Conservation (phyloP, 2,113 vertebrate species). For the Cisticola juncidis region DNA sequence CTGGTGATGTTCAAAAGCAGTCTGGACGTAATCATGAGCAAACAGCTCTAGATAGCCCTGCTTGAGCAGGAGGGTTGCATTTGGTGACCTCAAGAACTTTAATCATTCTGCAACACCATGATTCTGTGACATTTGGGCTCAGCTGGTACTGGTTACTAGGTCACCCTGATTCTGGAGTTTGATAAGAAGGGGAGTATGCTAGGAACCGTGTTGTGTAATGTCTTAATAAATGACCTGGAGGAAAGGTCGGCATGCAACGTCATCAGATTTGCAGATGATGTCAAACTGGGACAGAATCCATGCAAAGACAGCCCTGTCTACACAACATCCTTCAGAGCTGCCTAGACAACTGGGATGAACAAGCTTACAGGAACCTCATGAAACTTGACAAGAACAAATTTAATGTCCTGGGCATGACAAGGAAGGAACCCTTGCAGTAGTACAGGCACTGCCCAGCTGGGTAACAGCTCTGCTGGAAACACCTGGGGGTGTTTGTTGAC, state of each 20-base stretch:
- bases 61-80: not conserved
- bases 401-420: not conserved
- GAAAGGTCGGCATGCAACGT: not conserved
- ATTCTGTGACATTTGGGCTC: not conserved
- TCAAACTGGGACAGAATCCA: not conserved
- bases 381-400: not conserved
- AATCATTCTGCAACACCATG: not conserved
- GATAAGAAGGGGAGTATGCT: not conserved
- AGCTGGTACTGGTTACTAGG: not conserved
- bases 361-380: not conserved
- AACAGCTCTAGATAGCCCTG: not conserved
- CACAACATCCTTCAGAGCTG: not conserved
- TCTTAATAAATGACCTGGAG: not conserved
- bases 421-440: not conserved
- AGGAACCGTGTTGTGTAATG: not conserved
- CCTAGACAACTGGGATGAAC: not conserved
- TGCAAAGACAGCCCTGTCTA: not conserved
- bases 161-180: not conserved
- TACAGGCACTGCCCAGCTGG: not conserved
- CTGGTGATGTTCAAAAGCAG: not conserved
- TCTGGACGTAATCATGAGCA: not conserved
- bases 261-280: not conserved
- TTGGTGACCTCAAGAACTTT: not conserved
- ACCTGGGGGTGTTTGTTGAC: not conserved
- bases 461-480: not conserved